Conservation (phyloP, 2,888 invertebrate species). For the Lydus trimaculatus region DNA sequence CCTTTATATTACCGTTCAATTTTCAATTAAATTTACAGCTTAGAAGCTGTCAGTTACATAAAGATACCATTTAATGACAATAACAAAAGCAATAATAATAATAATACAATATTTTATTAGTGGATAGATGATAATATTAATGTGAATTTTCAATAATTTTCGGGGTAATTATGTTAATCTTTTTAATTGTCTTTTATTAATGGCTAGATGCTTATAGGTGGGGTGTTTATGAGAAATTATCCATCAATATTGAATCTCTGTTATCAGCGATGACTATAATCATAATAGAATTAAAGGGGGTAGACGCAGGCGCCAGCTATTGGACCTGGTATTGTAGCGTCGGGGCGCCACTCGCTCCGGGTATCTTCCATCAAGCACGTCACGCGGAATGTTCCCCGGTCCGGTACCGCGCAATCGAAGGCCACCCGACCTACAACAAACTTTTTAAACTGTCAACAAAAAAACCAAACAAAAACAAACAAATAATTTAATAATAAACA, state of each 20-base stretch:
- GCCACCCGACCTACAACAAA: slow-evolving; percentile 41
- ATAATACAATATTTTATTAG: too few relatives aligned
- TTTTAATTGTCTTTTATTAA: not conserved
- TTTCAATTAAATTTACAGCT: not conserved
- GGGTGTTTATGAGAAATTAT: slow-evolving; percentile 29
- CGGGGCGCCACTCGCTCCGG: slow-evolving; percentile 52
- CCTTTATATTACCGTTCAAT: not conserved
- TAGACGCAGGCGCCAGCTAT: slow-evolving; percentile 52
- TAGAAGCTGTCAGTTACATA: not conserved
- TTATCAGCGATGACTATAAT: slow-evolving; percentile 54
- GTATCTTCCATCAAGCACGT: slow-evolving; percentile 45
- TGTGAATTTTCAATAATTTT: too few relatives aligned
- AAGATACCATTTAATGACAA: not conserved
- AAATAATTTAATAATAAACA: slow-evolving; percentile 4
- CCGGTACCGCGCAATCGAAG: slow-evolving; percentile 45
- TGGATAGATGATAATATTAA: too few relatives aligned
- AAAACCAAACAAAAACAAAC: not conserved
- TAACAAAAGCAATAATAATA: too few relatives aligned
- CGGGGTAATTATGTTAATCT: not conserved
- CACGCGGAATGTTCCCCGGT: slow-evolving; percentile 48
- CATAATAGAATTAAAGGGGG: slow-evolving; percentile 53
- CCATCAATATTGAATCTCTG: slow-evolving; percentile 46
- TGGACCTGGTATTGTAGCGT: slow-evolving; percentile 48
- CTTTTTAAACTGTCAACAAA: slow-evolving; percentile 9
- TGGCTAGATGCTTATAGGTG: not conserved